phyloP scores from a whole-genome alignment of 2,888 invertebrate genomes.

The Macrophya annulata region DNA sequence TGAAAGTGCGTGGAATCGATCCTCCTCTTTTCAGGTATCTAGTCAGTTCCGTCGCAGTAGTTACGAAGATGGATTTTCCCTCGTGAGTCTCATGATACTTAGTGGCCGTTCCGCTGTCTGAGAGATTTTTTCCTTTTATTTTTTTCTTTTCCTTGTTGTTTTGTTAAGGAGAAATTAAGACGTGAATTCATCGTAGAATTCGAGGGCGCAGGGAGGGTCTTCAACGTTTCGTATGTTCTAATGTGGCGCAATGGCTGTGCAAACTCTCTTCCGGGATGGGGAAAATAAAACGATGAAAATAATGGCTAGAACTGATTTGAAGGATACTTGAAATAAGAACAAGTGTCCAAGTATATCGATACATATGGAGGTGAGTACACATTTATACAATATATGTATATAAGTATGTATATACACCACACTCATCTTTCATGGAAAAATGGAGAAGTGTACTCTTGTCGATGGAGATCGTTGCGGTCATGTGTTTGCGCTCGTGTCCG shows the following conservation, averaged over 20 bases:
- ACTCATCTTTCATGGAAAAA: conserved; percentile 22
- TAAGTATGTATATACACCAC: background rate
- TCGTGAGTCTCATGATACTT: background rate
- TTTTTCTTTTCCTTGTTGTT: background rate
- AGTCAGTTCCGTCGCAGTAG: background rate
- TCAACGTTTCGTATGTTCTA: background rate
- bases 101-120: background rate
- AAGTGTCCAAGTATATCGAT: background rate
- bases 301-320: background rate
- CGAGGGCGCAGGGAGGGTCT: background rate
- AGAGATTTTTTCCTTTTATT: background rate
- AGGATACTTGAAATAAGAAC: conserved; percentile 29
- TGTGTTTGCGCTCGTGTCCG: conserved; percentile 48
- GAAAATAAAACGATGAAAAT: conserved; percentile 17
- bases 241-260: conserved; percentile 7
- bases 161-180: background rate
- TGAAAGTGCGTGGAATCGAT: conserved; percentile 35
- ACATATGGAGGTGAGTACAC: background rate
- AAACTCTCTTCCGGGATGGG: background rate
- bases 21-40: background rate
- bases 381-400: background rate
- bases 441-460: conserved; percentile 21
- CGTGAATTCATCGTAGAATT: background rate
- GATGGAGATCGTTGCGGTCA: conserved; percentile 41
- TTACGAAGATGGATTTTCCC: conserved; percentile 41